Conservation (phyloP, 2,888 invertebrate genomes). For the Cactoblastis cactorum region DNA sequence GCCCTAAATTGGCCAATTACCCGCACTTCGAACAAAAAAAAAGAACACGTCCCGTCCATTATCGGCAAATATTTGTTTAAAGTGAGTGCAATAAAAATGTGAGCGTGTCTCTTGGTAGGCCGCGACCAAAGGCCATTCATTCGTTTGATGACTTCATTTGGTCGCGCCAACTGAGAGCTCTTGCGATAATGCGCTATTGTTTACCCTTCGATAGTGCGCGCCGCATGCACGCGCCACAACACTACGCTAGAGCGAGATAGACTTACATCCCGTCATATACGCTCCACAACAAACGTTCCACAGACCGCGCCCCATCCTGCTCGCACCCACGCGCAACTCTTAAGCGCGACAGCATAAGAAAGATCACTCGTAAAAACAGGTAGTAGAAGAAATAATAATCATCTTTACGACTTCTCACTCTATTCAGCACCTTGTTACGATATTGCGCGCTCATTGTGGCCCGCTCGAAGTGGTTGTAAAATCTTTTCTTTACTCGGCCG, state of each 20-base stretch:
- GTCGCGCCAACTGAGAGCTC: constrained; percentile 68
- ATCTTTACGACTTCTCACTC: constrained; percentile 81
- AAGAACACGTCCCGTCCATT: constrained; percentile 40
- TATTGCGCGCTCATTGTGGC: constrained; percentile 77
- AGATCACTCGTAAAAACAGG: constrained; percentile 76
- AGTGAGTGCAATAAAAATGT: constrained; percentile 74
- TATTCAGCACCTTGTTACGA: constrained; percentile 80
- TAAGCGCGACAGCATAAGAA: constrained; percentile 54
- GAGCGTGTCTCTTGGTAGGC: constrained; percentile 65
- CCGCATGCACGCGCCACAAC: constrained; percentile 67
- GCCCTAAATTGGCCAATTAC: constrained; percentile 37
- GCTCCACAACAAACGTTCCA: constrained; percentile 47
- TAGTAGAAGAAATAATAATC: constrained; percentile 81
- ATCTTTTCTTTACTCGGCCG: constrained; percentile 78
- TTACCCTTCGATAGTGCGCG: constrained; percentile 78
- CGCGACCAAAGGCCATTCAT: constrained; percentile 71
- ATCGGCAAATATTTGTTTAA: constrained; percentile 68
- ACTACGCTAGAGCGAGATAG: constrained; percentile 62
- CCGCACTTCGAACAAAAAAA: constrained; percentile 33
- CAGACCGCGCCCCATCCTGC: constrained; percentile 51
- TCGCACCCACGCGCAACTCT: constrained; percentile 35
- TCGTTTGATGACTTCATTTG: constrained; percentile 79
- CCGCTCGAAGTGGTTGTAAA: constrained; percentile 77
- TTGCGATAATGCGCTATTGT: constrained; percentile 77
- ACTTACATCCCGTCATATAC: constrained; percentile 43